These are phyloP conservation scores for Dryobotodes eremita DNA, from an alignment of 2,888 invertebrate species.

Conservation along the genomic window DNA sequence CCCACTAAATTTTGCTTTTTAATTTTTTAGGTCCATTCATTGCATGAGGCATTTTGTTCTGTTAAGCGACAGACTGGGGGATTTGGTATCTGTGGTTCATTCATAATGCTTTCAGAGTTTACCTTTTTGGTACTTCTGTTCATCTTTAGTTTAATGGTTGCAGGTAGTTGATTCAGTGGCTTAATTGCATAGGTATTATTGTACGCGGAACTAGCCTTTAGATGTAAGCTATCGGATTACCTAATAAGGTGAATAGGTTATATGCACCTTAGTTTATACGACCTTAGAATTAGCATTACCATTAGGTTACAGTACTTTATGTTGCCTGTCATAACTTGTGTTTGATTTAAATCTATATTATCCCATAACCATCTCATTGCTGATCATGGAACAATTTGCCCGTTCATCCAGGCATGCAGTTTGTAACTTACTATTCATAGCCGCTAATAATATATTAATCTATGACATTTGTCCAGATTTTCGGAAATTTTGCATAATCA, in stretches of 20 bases:
- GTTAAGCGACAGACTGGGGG: neutral
- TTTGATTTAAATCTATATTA: neutral
- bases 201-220: constrained; percentile 43
- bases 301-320: neutral
- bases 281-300: constrained; percentile 19
- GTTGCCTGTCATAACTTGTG: neutral
- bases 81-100: neutral
- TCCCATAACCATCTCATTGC: neutral
- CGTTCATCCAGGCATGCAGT: neutral
- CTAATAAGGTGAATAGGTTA: constrained; percentile 37
- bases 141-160: neutral
- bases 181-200: constrained; percentile 47
- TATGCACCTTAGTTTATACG: constrained; percentile 12
- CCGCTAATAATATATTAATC: neutral
- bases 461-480: neutral
- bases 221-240: constrained; percentile 27
- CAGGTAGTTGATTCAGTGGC: constrained; percentile 34
- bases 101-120: neutral
- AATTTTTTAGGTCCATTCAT: neutral
- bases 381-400: neutral
- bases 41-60: neutral
- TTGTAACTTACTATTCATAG: neutral
- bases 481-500: neutral
- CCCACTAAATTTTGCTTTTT: neutral
- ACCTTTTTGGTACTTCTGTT: constrained; percentile 24